A percentile compares a stretch with the other conserved stretches of the same genome.
Evolutionary conservation across 2,113 vertebrate species (phyloP).

Genomic region (Scophthalmus maximus): DNA sequence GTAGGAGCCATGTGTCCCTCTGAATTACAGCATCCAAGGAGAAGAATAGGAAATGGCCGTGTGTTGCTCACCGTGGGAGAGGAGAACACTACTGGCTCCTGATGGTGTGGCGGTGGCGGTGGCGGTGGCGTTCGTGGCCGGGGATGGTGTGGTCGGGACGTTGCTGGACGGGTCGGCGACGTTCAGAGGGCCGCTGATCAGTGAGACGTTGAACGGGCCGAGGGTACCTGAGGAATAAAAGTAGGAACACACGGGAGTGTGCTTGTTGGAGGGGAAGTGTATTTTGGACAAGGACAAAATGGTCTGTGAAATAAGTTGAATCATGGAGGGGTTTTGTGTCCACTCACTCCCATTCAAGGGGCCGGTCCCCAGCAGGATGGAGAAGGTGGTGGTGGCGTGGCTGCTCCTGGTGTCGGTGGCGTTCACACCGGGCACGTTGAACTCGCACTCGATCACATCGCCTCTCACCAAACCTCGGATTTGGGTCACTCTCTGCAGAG

Average conservation of each 20-base stretch:
- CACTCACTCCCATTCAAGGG: accelerated
- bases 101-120: background rate
- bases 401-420: background rate
- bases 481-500: background rate
- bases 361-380: background rate
- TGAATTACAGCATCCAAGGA: too few relatives aligned
- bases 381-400: accelerated
- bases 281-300: too few relatives aligned
- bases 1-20: too few relatives aligned
- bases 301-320: too few relatives aligned
- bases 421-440: background rate
- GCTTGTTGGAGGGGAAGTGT: too few relatives aligned
- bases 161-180: background rate
- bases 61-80: slow-evolving; percentile 36
- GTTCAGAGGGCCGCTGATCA: background rate
- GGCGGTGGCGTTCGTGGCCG: background rate
- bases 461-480: accelerated
- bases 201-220: accelerated
- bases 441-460: slow-evolving; percentile 41
- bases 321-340: background rate
- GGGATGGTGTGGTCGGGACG: background rate
- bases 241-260: background rate
- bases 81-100: background rate
- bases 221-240: accelerated
- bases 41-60: background rate